These are phyloP conservation scores for Mycalesis mineus DNA, from an alignment of 2,888 invertebrate species.

Conservation along the genomic window DNA sequence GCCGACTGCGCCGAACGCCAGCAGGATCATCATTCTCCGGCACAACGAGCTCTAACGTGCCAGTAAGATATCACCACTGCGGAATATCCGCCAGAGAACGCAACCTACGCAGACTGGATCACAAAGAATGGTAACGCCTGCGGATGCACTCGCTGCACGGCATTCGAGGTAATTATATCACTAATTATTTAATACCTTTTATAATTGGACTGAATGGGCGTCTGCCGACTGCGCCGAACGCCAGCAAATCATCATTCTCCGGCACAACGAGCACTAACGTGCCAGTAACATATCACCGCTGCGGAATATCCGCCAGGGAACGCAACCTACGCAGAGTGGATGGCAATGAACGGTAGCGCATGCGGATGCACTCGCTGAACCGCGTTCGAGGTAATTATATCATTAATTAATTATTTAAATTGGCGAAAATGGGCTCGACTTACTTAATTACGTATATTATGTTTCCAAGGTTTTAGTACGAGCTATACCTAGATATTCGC, in stretches of 20 bases:
- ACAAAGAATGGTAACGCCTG: constrained; percentile 94
- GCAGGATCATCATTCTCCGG: constrained; percentile 51
- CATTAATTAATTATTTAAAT: constrained; percentile 16
- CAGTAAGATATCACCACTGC: constrained; percentile 82
- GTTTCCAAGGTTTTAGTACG: background rate
- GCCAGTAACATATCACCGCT: constrained; percentile 81
- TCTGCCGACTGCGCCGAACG: constrained; percentile 50
- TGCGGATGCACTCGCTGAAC: constrained; percentile 95
- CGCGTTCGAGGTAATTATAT: constrained; percentile 87
- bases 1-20: constrained; percentile 51
- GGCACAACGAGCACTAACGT: constrained; percentile 48
- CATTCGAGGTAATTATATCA: constrained; percentile 83
- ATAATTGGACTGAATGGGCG: no score
- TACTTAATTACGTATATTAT: background rate
- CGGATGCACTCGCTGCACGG: constrained; percentile 95
- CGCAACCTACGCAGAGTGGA: constrained; percentile 90
- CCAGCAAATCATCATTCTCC: constrained; percentile 49
- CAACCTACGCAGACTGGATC: constrained; percentile 90
- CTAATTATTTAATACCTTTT: no score
- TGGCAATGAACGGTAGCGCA: constrained; percentile 93
- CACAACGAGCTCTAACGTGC: constrained; percentile 45
- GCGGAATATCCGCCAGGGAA: constrained; percentile 89
- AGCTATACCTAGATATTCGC: background rate
- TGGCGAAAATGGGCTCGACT: constrained; percentile 5
- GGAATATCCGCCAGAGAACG: constrained; percentile 90